Percentiles rank a stretch among this genome's conserved stretches.
Evolutionary conservation across 1,140 invertebrate genomes (phyloP).

Genomic region (Lutraria rhynchaena): DNA sequence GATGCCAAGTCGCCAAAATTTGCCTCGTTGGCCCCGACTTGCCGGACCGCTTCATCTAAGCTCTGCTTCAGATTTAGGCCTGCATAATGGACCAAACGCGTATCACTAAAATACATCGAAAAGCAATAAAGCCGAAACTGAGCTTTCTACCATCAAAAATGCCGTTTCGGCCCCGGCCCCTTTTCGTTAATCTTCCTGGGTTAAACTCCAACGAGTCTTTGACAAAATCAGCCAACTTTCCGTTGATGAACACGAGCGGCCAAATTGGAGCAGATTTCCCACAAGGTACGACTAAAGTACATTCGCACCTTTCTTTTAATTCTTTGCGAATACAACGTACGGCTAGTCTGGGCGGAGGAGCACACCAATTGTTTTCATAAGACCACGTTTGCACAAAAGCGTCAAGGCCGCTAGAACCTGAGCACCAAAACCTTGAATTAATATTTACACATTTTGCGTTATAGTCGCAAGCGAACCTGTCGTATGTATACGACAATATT

Average conservation of each 20-base stretch:
- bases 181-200: neutral
- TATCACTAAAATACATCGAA: neutral
- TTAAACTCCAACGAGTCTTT: neutral
- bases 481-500: too few relatives aligned
- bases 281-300: neutral
- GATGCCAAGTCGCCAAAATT: neutral
- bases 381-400: conserved; percentile 13
- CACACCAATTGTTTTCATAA: neutral
- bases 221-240: neutral
- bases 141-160: conserved; percentile 26
- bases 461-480: neutral
- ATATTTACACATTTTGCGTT: neutral
- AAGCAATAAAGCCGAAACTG: neutral
- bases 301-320: neutral
- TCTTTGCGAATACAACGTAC: neutral
- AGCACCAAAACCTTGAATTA: conserved; percentile 24
- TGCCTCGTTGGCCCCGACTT: neutral
- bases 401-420: neutral
- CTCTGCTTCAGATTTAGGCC: neutral
- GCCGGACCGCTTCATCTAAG: neutral
- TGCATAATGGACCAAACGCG: neutral
- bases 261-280: conserved; percentile 1
- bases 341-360: neutral
- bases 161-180: conserved; percentile 13
- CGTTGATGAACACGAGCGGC: conserved; percentile 1